These are phyloP conservation scores for Drosophila lutescens DNA, from an alignment of 2,888 invertebrate genomes.

Conservation along the genomic window DNA sequence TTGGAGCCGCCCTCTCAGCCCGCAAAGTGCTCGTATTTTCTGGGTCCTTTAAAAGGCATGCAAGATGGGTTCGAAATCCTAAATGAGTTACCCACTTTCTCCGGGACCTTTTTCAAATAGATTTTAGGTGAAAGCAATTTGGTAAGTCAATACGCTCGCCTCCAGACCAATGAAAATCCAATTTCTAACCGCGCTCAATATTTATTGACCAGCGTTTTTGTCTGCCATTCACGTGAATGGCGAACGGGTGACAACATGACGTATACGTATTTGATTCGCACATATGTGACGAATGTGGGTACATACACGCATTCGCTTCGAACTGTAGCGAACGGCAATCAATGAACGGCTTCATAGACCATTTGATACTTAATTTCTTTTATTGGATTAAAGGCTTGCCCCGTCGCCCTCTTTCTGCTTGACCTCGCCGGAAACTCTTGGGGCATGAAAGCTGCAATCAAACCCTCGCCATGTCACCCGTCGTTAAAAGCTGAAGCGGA, in stretches of 20 bases:
- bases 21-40: slow-evolving; percentile 49
- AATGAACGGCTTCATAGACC: slow-evolving; percentile 64
- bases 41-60: slow-evolving; percentile 6
- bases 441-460: slow-evolving; percentile 56
- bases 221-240: slow-evolving; percentile 17
- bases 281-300: slow-evolving; percentile 19
- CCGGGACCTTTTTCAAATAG: slow-evolving; percentile 6
- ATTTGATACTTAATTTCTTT: slow-evolving; percentile 75
- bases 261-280: slow-evolving; percentile 43
- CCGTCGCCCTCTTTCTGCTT: slow-evolving; percentile 11
- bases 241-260: slow-evolving; percentile 35
- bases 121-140: slow-evolving; percentile 31
- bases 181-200: slow-evolving; percentile 28
- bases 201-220: slow-evolving; percentile 28
- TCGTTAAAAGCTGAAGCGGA: slow-evolving; percentile 54
- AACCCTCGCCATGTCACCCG: slow-evolving; percentile 33
- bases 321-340: slow-evolving; percentile 25
- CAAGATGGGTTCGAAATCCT: slow-evolving; percentile 13
- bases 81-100: slow-evolving; percentile 8
- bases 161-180: slow-evolving; percentile 26
- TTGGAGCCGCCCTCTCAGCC: not conserved
- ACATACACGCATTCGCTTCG: not conserved
- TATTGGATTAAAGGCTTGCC: slow-evolving; percentile 70
- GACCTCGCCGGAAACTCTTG: slow-evolving; percentile 27
- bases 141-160: slow-evolving; percentile 35